Evolutionary conservation across 2,113 vertebrate species (phyloP), one percentile per base, ranked within the genome.

Genomic region (Monopterus albus): DNA sequence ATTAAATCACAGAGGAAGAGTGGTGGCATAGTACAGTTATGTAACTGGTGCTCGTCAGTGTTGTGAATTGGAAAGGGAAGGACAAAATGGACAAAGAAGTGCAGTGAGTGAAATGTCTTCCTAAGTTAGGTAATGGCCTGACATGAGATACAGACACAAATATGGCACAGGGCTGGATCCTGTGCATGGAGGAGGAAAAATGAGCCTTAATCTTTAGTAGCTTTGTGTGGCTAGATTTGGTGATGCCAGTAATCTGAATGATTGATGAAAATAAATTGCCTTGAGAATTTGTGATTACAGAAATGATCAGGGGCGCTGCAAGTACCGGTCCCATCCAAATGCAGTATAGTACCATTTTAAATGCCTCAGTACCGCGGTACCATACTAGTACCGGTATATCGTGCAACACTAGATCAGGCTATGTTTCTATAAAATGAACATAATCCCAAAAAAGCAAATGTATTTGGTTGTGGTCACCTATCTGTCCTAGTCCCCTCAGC

Each of bases 21-120:
- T 74, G 81, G 75, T 75, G 75, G 85, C 90, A 86, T 87, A 83
- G 86, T 77, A 82, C 84, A 60, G 86, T 93, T 93, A 93, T 91
- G 90, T 92, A 93, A 93, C 75, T 56, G 26, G 57, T 46, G 75
- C 75, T 77, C 42, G 73, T 81, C 85, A 67, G 72, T 75, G 81
- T 80, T 84, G 73, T 78, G 79, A 74, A 78, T 69, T 66, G 70
- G 64, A 59, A 51, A 45, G 39, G 45, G 43, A 77, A 78, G 74
- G 77, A 76, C 64, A 73, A 79, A 79, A 67, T 84, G 72, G 77
- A 79, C 70, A 71, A 46, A 65, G 53, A 72, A 68, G 62, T 33
- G 65, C 29, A 55, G 70, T 39, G 78, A 82, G 67, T 75, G 67
- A 78, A 73, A 76, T 65, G 72, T 82, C 74, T 75, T 38, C 58